phyloP scores from a whole-genome alignment of 2,888 invertebrate species.

The Polyommatus iphigenia region DNA sequence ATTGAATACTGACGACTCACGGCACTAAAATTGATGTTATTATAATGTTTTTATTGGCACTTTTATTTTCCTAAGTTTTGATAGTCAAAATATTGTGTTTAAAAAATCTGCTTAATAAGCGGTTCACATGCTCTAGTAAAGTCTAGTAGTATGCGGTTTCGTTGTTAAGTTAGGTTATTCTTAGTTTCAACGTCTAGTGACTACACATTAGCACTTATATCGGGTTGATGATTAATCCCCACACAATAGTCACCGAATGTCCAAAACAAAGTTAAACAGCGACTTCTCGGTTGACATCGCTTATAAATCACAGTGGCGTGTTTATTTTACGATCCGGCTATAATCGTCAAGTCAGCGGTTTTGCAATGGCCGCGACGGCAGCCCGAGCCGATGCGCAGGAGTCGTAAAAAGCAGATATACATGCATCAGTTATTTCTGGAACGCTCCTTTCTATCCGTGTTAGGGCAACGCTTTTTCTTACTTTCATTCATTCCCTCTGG shows the following conservation, averaged over 20 bases:
- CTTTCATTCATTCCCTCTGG: conserved; percentile 29
- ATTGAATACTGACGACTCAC: too few species aligned
- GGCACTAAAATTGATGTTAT: too few species aligned
- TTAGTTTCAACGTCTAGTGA: neutral
- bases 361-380: conserved; percentile 64
- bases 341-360: conserved; percentile 73
- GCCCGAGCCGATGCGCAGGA: conserved; percentile 52
- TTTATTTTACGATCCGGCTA: conserved; percentile 75
- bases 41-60: too few species aligned
- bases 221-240: conserved; percentile 13
- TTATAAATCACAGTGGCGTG: conserved; percentile 70
- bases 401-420: conserved; percentile 72
- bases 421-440: conserved; percentile 69
- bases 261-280: conserved; percentile 4
- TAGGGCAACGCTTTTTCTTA: conserved; percentile 39
- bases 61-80: neutral
- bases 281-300: conserved; percentile 64
- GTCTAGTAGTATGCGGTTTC: neutral
- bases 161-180: neutral
- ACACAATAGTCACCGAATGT: conserved; percentile 20
- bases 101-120: neutral
- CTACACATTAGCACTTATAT: neutral
- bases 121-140: too few species aligned
- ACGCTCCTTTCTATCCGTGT: conserved; percentile 52
- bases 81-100: neutral